Conservation (phyloP, 2,888 invertebrate genomes). For the Limnephilus marmoratus region DNA sequence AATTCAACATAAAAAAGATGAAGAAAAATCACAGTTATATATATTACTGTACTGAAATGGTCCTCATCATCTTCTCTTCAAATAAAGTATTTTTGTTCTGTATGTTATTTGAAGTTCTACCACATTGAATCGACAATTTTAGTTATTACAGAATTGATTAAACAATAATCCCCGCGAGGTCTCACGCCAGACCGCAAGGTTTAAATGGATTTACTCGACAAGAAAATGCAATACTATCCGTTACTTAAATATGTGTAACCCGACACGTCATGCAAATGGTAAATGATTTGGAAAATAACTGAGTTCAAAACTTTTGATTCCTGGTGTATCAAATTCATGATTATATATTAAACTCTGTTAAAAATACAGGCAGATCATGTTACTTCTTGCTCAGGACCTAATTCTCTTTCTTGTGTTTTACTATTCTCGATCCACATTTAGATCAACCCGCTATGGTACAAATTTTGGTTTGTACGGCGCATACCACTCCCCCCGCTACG, state of each 20-base stretch:
- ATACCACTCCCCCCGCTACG: too few relatives aligned
- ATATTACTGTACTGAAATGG: too few relatives aligned
- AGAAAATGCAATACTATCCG: constrained; percentile 1
- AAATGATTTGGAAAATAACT: constrained; percentile 32
- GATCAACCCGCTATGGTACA: too few relatives aligned
- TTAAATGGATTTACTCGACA: not conserved
- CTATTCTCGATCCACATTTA: too few relatives aligned
- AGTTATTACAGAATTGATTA: constrained; percentile 26
- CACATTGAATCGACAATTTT: not conserved
- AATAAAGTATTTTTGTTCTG: not conserved
- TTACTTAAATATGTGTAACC: not conserved
- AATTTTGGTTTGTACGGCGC: too few relatives aligned
- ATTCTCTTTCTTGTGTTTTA: not conserved
- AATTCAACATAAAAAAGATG: not conserved
- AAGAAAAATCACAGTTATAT: not conserved
- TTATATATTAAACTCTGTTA: not conserved
- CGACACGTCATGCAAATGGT: not conserved
- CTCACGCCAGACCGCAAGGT: not conserved
- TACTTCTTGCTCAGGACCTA: not conserved
- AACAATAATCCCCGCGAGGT: not conserved
- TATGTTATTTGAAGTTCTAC: not conserved
- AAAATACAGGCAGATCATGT: not conserved
- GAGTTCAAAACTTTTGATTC: not conserved
- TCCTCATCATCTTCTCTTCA: not conserved
- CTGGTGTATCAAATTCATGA: not conserved